Base-by-base conservation (phyloP, 2,113 vertebrate species). In the Ctenodactylus gundi region DNA sequence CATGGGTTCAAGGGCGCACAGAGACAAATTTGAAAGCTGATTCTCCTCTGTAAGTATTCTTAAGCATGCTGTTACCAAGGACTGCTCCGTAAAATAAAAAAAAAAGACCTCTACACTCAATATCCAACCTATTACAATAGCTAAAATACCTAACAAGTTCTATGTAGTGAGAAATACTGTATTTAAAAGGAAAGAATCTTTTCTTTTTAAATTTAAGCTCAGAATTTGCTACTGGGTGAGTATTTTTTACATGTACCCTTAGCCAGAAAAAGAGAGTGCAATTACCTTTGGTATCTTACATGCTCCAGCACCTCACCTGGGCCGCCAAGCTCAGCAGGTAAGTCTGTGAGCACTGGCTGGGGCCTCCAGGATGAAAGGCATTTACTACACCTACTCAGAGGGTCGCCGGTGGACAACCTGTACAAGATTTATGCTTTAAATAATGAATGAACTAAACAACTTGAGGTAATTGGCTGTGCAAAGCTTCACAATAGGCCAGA, bases 371-470 rank as follows among this genome's bases (percentile, higher is more conserved):
- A 99, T 99, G 98, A 99, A 99, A 99, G 98, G 96, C 96, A 96
- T 97, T 97, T 98, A 98, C 98, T 98, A 95, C 92, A 97, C 98
- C 98, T 98, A 97, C 97, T 98, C 97, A 88, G 97, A 98, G 98
- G 98, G 98, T 99, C 97, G 15, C 98, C 98, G 97, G 91, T 97
- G 97, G 98, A 98, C 99, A 98, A 98, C 98, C 99, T 98, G 98
- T 98, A 98, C 98, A 98, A 98, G 98, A 98, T 98, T 98, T 98
- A 98, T 97, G 96, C 97, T 97, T 98, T 99, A 98, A 99, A 99
- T 99, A 98, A 99, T 99, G 98, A 98, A 99, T 99, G 98, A 98
- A 98, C 98, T 98, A 99, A 99, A 98, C 98, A 99, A 98, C 98
- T 98, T 98, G 97, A 98, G 98, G 98, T 99, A 99, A 99, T 99